phyloP scores from a whole-genome alignment of 2,113 vertebrate species.

The Oplegnathus fasciatus region DNA sequence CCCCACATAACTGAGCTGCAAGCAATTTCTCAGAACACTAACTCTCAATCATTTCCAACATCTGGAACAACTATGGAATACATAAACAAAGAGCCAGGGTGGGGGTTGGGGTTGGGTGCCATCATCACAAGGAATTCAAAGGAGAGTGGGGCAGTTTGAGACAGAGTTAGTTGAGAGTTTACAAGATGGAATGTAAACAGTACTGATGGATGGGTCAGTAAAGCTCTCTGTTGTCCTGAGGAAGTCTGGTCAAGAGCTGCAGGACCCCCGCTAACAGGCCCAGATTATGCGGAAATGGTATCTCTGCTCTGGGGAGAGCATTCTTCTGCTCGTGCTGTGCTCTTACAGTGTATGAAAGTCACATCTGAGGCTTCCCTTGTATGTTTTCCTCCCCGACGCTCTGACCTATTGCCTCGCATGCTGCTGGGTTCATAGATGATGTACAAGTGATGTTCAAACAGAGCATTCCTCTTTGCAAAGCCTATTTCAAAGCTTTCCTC shows the following conservation, averaged over 20 bases:
- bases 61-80: slow-evolving; percentile 83
- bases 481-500: slow-evolving; percentile 51
- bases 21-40: slow-evolving; percentile 79
- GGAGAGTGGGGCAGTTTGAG: slow-evolving; percentile 46
- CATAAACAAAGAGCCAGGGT: slow-evolving; percentile 71
- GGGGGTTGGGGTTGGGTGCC: slow-evolving; percentile 59
- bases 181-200: slow-evolving; percentile 79
- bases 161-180: slow-evolving; percentile 53
- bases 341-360: slow-evolving; percentile 71
- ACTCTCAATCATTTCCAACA: slow-evolving; percentile 81
- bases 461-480: slow-evolving; percentile 40
- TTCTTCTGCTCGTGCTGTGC: slow-evolving; percentile 64
- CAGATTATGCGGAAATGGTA: slow-evolving; percentile 68
- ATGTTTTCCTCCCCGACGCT: slow-evolving; percentile 39
- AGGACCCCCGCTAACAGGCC: slow-evolving; percentile 64
- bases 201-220: slow-evolving; percentile 69
- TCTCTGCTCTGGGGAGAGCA: slow-evolving; percentile 57
- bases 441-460: slow-evolving; percentile 60
- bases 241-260: slow-evolving; percentile 69
- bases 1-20: slow-evolving; percentile 71
- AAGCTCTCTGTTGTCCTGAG: slow-evolving; percentile 69
- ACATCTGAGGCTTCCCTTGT: slow-evolving; percentile 54
- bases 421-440: slow-evolving; percentile 58
- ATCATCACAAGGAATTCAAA: slow-evolving; percentile 71
- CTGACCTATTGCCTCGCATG: slow-evolving; percentile 57